phyloP scores from a whole-genome alignment of 2,888 invertebrate genomes.

The Hyles lineata region DNA sequence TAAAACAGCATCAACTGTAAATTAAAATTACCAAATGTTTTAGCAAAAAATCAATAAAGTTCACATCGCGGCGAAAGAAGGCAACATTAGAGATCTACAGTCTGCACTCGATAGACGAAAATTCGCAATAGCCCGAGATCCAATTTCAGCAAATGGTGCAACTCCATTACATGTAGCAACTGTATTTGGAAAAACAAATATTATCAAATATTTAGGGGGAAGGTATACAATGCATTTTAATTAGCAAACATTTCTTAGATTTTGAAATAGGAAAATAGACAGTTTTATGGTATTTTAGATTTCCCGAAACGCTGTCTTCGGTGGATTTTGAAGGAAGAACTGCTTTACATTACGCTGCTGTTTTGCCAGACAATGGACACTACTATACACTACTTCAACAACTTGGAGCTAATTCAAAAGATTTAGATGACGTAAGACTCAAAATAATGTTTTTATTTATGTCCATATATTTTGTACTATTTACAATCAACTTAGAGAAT shows the following conservation, averaged over 20 bases:
- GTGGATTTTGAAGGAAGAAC: conserved; percentile 92
- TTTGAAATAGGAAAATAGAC: no score
- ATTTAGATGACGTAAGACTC: conserved; percentile 91
- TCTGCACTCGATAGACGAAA: conserved; percentile 94
- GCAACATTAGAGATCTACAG: conserved; percentile 93
- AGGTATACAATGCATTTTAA: conserved; percentile 54
- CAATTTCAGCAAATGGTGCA: conserved; percentile 92
- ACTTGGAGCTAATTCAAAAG: conserved; percentile 93
- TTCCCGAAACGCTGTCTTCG: conserved; percentile 94
- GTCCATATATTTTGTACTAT: neutral
- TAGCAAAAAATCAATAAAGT: conserved; percentile 96
- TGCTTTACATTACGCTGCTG: conserved; percentile 95
- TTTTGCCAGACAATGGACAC: conserved; percentile 93
- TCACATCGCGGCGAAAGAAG: conserved; percentile 93
- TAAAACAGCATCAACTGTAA: neutral
- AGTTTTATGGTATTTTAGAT: conserved; percentile 70
- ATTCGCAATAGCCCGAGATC: conserved; percentile 95
- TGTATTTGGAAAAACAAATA: conserved; percentile 92
- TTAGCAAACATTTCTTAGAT: no score
- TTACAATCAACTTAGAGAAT: neutral
- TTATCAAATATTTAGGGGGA: conserved; percentile 87
- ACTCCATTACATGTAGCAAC: conserved; percentile 95
- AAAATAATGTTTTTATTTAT: no score
- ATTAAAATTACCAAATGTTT: conserved; percentile 41
- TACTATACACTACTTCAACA: conserved; percentile 94